A percentile compares a stretch with the other conserved stretches of the same genome.
These are phyloP conservation scores for Desoria tigrina DNA, from an alignment of 2,888 invertebrate genomes.

Conservation along the genomic window DNA sequence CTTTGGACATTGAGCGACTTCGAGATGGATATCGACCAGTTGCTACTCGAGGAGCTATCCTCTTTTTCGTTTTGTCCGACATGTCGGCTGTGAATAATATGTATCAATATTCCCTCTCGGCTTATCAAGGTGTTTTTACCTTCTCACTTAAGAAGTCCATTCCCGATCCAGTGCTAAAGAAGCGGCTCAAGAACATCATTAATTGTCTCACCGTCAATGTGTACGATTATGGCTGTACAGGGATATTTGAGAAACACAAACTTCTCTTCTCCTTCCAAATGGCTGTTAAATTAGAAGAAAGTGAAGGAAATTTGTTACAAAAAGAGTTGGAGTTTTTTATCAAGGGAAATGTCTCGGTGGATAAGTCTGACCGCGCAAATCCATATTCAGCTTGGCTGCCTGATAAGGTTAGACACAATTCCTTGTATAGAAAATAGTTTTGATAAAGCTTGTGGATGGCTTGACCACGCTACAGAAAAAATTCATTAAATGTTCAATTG, in stretches of 20 bases:
- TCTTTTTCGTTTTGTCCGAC: slow-evolving; percentile 87
- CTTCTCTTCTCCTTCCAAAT: slow-evolving; percentile 89
- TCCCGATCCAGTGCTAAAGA: slow-evolving; percentile 74
- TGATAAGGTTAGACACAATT: slow-evolving; percentile 58
- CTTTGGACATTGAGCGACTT: slow-evolving; percentile 76
- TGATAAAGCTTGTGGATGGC: not conserved
- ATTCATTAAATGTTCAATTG: too few relatives aligned
- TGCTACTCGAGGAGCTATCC: slow-evolving; percentile 80
- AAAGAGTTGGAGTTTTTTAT: slow-evolving; percentile 85
- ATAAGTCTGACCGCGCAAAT: slow-evolving; percentile 68
- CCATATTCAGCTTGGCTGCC: slow-evolving; percentile 72
- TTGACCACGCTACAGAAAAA: too few relatives aligned
- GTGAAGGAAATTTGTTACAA: slow-evolving; percentile 66
- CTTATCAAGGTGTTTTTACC: slow-evolving; percentile 81
- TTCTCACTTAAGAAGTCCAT: slow-evolving; percentile 78
- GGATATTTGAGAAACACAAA: slow-evolving; percentile 89
- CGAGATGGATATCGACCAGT: slow-evolving; percentile 83
- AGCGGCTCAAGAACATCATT: slow-evolving; percentile 78
- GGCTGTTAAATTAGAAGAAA: slow-evolving; percentile 77
- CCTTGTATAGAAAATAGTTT: not conserved
- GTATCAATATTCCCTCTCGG: slow-evolving; percentile 87
- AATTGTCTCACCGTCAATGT: slow-evolving; percentile 82
- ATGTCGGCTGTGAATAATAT: slow-evolving; percentile 85
- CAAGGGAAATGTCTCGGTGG: slow-evolving; percentile 77
- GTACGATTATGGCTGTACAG: slow-evolving; percentile 89